Conservation (phyloP, 1,140 invertebrate species). For the Meteorus sp. region DNA sequence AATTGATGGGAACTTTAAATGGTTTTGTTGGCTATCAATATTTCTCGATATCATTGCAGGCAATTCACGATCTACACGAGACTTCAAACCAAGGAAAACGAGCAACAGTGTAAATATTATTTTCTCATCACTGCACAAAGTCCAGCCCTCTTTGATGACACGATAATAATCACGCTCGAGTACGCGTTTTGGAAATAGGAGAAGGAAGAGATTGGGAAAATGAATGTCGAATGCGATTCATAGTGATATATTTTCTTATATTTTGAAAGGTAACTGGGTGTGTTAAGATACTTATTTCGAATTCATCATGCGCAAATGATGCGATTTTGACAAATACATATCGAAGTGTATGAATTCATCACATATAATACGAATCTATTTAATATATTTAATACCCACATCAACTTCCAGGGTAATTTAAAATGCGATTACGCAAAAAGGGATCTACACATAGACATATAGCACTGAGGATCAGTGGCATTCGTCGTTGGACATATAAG, state of each 20-base stretch:
- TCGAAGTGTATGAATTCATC: no score
- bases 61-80: no score
- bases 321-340: no score
- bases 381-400: conserved; percentile 21
- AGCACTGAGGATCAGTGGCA: conserved; percentile 32
- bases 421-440: conserved; percentile 48
- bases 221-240: conserved; percentile 7
- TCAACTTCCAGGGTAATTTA: conserved; percentile 46
- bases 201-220: neutral
- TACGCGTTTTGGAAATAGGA: conserved; percentile 13
- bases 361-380: conserved; percentile 12
- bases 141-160: no score
- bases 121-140: no score
- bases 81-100: no score
- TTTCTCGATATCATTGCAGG: no score
- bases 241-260: neutral
- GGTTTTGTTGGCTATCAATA: no score
- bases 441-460: conserved; percentile 39
- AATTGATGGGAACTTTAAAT: no score
- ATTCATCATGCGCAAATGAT: no score
- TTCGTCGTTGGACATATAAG: conserved; percentile 48
- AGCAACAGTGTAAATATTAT: no score
- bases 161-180: no score
- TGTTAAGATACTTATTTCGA: neutral
- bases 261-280: neutral